These are phyloP conservation scores for Triplophysa rosa DNA, from an alignment of 2,113 vertebrate species.

Conservation along the genomic window DNA sequence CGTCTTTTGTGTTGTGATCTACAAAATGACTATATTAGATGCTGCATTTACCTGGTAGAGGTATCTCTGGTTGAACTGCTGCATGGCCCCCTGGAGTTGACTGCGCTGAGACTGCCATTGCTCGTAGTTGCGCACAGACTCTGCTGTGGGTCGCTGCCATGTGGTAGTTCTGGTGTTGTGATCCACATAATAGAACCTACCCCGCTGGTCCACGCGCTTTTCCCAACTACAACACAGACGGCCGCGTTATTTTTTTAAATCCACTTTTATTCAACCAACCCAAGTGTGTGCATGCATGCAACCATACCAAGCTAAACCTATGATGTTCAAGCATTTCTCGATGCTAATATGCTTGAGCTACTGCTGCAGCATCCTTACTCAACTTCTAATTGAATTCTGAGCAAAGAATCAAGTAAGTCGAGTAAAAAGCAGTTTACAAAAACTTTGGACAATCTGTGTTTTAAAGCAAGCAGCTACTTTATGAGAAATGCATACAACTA, in stretches of 20 bases:
- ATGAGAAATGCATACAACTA: no score
- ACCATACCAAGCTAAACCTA: no score
- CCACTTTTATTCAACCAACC: neutral
- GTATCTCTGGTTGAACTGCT: constrained; percentile 97
- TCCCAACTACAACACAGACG: constrained; percentile 83
- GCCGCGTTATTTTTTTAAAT: neutral
- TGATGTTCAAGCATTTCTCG: no score
- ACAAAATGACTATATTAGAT: neutral
- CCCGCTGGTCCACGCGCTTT: constrained; percentile 92
- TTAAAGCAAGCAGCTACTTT: no score
- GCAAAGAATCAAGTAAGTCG: no score
- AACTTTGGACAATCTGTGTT: no score
- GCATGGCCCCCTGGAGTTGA: constrained; percentile 97
- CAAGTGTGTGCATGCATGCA: no score
- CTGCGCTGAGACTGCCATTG: constrained; percentile 96
- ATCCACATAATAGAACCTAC: constrained; percentile 94
- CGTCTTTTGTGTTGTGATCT: no score
- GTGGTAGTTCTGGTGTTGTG: constrained; percentile 98
- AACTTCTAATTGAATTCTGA: no score
- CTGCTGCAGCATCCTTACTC: no score
- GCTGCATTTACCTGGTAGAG: constrained; percentile 87
- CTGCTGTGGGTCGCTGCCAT: constrained; percentile 93
- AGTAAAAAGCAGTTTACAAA: no score
- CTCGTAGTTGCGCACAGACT: constrained; percentile 93
- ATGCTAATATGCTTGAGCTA: no score